These are phyloP conservation scores for Asarcornis scutulata DNA, from an alignment of 2,113 vertebrate species.

Conservation along the genomic window DNA sequence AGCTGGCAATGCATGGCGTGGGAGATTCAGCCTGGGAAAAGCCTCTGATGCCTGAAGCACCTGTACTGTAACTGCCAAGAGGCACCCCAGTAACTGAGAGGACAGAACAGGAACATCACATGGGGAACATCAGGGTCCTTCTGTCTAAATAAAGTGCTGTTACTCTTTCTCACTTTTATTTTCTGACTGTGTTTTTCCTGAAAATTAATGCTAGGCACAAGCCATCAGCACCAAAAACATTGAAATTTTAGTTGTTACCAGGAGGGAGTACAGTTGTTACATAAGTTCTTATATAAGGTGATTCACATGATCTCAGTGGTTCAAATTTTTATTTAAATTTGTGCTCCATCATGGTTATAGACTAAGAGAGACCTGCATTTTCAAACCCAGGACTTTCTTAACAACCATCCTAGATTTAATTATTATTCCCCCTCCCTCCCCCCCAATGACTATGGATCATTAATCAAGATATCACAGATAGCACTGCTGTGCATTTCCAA, in stretches of 20 bases:
- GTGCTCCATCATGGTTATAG: neutral
- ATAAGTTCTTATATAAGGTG: neutral
- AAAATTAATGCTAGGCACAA: neutral
- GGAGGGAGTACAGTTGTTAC: neutral
- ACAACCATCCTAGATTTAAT: neutral
- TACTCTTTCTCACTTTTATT: neutral
- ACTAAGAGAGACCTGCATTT: neutral
- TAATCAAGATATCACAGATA: neutral
- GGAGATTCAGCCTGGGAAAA: neutral
- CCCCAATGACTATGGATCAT: neutral
- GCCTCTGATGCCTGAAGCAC: neutral
- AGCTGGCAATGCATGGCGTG: neutral
- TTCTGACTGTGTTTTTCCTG: neutral
- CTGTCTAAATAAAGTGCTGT: neutral
- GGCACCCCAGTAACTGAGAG: neutral
- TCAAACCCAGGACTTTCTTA: neutral
- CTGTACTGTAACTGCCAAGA: neutral
- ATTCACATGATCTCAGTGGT: neutral
- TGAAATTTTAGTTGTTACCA: neutral
- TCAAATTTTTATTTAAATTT: neutral
- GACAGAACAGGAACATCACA: neutral
- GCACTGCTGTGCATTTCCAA: neutral
- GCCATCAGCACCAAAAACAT: neutral
- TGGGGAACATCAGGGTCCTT: neutral
- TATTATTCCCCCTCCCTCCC: too few species aligned